phyloP scores from a whole-genome alignment of 2,797 vertebrate species.

The Thalassophryne amazonica region DNA sequence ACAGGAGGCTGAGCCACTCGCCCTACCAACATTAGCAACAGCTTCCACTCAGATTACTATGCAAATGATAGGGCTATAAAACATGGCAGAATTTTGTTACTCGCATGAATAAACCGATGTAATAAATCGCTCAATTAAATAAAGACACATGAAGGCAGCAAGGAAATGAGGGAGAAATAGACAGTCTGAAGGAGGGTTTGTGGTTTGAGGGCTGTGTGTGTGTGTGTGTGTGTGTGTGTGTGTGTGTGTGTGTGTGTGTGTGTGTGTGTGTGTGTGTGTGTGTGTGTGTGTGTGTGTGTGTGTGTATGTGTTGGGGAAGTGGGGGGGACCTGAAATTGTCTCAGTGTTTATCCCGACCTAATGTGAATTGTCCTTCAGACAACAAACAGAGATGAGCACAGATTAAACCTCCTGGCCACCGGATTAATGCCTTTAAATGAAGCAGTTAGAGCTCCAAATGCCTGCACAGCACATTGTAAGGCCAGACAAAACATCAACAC shows the following conservation, averaged over 20 bases:
- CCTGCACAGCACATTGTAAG: background rate
- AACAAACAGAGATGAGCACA: background rate
- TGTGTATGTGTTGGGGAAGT: too few relatives aligned
- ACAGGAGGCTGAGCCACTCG: slow-evolving; percentile 7
- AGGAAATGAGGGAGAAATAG: background rate
- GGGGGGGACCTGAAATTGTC: slow-evolving; percentile 3
- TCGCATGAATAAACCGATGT: slow-evolving; percentile 32
- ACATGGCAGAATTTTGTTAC: slow-evolving; percentile 15
- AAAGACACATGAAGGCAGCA: slow-evolving; percentile 5
- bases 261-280: too few relatives aligned
- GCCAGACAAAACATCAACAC: background rate
- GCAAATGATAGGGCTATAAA: slow-evolving; percentile 38
- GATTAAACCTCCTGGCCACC: background rate
- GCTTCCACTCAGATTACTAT: slow-evolving; percentile 31
- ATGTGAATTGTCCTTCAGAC: slow-evolving; percentile 15
- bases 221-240: too few relatives aligned
- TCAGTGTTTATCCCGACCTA: slow-evolving; percentile 6
- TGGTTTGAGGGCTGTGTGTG: slow-evolving; percentile 3
- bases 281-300: too few relatives aligned
- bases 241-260: too few relatives aligned
- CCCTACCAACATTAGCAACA: slow-evolving; percentile 18
- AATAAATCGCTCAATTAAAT: slow-evolving; percentile 28
- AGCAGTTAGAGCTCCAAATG: slow-evolving; percentile 9
- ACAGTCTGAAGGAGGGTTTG: background rate
- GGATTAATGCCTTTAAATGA: slow-evolving; percentile 20